Evolutionary conservation across 2,113 vertebrate species (phyloP), one percentile per base, ranked within the genome.

Genomic region (Carassius carassius): DNA sequence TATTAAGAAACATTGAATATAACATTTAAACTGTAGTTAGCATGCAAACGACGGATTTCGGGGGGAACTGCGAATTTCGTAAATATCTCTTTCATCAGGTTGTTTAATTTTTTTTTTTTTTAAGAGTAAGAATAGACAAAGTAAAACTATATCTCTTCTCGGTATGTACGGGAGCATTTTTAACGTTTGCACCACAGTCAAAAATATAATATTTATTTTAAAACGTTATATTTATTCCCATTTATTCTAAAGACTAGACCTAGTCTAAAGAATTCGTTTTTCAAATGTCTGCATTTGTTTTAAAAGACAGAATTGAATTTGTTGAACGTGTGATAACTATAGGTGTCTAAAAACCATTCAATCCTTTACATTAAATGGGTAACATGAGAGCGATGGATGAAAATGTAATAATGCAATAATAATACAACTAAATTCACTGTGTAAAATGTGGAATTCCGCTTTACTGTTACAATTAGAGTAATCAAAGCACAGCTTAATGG

Each of bases 41-140:
- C 3, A 69, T 35, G 17, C 32, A 35, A 69, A 35, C 4, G 4
- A 49, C 14, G 47, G 47, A 69, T 97, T 35, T 35, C 65, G 35
- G 1, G 35, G 1, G 8, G 7, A 2, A 69, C 35, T 67, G 32
- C 7, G 6, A 2, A 3, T 32, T 32, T 67, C 6, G 17, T 25
- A 63, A 2, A 29, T 6, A 29, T 65, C 23, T 5, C 5, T 65
- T 65, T 67, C 16, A 35, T 67, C 25, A 16, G 62, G 12, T 63
- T 5, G 12, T 29, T 51, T 51, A 13, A 49, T 49, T 2, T 0
- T 47, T 47, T 12, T 47, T 44, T 1, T 44, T n/a, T n/a, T n/a
- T n/a, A n/a, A 25, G 41, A 35, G 72, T 91, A 41, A 41, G 41
- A 41, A 41, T 41, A 41, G 41, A 41, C 41, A 41, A 41, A 41